phyloP scores from a whole-genome alignment of 2,113 vertebrate species.

The Ictalurus punctatus region DNA sequence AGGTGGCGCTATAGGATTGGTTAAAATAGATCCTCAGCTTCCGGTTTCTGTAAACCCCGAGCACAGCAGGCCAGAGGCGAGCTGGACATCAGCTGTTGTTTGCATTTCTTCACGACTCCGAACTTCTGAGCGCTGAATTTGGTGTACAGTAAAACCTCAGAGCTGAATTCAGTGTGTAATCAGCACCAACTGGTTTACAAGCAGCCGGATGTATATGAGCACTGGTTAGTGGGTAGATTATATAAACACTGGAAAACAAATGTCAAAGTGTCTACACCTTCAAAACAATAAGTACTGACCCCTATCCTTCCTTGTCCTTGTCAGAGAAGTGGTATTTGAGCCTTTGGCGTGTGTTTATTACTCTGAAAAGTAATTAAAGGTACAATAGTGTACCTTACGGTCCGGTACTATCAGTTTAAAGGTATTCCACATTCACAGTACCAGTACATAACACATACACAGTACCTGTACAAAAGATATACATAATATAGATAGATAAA shows the following conservation, averaged over 20 bases:
- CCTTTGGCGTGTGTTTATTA: neutral
- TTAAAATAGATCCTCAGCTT: neutral
- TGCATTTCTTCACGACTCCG: neutral
- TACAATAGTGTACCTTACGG: no score
- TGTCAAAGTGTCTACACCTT: neutral
- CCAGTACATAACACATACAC: neutral
- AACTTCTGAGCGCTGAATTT: neutral
- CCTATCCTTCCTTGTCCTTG: neutral
- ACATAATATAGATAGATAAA: neutral
- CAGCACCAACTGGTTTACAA: neutral
- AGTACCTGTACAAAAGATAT: no score
- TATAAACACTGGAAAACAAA: neutral
- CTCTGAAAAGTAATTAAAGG: neutral
- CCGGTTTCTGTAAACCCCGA: neutral
- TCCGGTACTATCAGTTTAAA: neutral
- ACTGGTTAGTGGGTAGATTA: neutral
- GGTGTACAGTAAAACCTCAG: neutral
- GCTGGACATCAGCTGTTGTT: neutral
- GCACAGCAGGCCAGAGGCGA: neutral
- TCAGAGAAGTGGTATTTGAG: neutral
- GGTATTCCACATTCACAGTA: neutral
- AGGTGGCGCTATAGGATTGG: slow-evolving; percentile 37
- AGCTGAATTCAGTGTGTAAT: neutral
- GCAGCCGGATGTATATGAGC: neutral
- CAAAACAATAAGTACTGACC: neutral